These are phyloP conservation scores for Lasioglossum baleicum DNA, from an alignment of 1,140 invertebrate genomes.

Conservation along the genomic window DNA sequence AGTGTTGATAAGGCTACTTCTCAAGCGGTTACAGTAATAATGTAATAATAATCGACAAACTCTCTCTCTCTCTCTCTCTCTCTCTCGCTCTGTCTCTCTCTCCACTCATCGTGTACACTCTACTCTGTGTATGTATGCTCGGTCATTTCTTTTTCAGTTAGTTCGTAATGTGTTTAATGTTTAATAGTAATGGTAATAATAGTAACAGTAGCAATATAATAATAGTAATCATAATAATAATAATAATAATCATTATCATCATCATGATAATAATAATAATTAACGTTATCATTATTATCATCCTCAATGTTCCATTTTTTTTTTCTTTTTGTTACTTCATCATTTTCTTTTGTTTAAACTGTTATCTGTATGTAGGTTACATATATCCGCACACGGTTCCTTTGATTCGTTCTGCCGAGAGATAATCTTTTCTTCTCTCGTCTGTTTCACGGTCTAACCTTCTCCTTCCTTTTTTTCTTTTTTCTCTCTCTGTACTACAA, in stretches of 20 bases:
- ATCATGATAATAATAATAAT: conserved; percentile 36
- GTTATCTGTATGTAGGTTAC: conserved; percentile 64
- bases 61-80: background rate
- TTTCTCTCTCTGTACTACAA: too few relatives aligned
- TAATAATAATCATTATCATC: conserved; percentile 49
- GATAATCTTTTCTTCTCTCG: background rate
- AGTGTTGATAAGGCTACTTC: conserved; percentile 60
- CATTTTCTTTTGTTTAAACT: conserved; percentile 32
- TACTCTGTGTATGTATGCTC: conserved; percentile 27
- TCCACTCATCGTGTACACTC: conserved; percentile 24
- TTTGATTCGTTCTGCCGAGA: background rate
- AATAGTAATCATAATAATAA: conserved; percentile 49
- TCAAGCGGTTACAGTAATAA: conserved; percentile 56
- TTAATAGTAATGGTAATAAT: conserved; percentile 40
- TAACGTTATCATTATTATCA: conserved; percentile 59
- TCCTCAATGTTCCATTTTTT: conserved; percentile 52
- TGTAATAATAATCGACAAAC: conserved; percentile 61
- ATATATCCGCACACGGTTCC: conserved; percentile 38
- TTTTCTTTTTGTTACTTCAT: background rate
- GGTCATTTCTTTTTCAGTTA: conserved; percentile 5
- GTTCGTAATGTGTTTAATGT: conserved; percentile 19
- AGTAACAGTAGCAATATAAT: conserved; percentile 49
- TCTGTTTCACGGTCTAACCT: background rate
- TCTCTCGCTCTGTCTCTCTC: background rate
- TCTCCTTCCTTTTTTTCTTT: too few relatives aligned